Evolutionary conservation across 2,113 vertebrate species (phyloP).

Genomic region (Dinomys branickii): DNA sequence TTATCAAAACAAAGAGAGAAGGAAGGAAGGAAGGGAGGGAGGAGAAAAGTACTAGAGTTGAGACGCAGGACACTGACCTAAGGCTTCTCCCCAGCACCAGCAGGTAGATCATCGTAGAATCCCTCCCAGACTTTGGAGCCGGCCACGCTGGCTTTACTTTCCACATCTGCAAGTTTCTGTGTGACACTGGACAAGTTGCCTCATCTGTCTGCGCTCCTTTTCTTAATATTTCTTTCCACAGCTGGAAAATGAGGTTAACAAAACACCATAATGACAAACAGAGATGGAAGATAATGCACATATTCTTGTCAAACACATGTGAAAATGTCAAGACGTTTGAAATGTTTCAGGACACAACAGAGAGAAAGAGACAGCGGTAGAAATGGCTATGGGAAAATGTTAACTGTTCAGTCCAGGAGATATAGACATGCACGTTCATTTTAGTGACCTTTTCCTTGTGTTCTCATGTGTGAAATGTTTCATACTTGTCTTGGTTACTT

Average conservation of each 20-base stretch:
- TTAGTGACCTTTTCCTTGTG: neutral
- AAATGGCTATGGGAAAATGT: neutral
- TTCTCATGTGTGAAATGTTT: neutral
- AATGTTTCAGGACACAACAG: neutral
- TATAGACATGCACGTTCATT: neutral
- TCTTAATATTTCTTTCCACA: neutral
- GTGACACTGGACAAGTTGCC: neutral
- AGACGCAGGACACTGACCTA: neutral
- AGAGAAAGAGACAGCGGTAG: neutral
- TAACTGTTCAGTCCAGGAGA: neutral
- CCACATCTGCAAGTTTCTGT: neutral
- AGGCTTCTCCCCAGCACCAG: neutral
- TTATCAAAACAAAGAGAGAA: no score
- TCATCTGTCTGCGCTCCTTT: neutral
- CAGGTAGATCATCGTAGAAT: neutral
- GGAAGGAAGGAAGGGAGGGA: no score
- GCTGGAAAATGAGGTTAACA: neutral
- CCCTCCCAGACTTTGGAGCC: neutral
- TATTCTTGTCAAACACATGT: neutral
- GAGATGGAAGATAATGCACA: neutral
- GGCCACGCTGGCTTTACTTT: neutral
- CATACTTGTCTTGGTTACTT: no score
- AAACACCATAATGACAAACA: neutral
- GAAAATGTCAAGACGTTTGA: neutral
- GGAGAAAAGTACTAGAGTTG: neutral